These are phyloP conservation scores for Iselma pallidipennis DNA, from an alignment of 2,888 invertebrate species.

Conservation along the genomic window DNA sequence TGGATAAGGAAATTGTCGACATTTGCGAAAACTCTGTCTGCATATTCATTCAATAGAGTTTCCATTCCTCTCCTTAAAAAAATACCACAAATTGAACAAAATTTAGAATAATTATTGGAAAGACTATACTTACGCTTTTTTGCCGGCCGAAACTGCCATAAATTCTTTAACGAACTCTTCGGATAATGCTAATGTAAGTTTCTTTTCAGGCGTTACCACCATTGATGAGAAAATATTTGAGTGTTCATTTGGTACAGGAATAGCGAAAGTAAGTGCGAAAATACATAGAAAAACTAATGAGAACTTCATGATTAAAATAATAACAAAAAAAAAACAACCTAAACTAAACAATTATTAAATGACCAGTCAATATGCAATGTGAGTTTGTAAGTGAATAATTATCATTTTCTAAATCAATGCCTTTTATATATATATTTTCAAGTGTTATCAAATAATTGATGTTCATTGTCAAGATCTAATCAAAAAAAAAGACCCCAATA, in stretches of 20 bases:
- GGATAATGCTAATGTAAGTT: neutral
- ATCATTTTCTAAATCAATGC: no score
- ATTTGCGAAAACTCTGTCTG: conserved; percentile 56
- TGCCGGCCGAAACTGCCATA: neutral
- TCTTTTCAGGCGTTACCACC: neutral
- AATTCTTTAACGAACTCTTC: neutral
- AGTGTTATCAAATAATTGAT: neutral
- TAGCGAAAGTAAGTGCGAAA: neutral
- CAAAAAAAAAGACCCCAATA: no score
- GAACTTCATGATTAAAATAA: neutral
- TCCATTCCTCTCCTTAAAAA: neutral
- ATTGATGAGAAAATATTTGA: no score
- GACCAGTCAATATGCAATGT: no score
- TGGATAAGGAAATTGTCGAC: conserved; percentile 53
- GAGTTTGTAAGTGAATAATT: no score
- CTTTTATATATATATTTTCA: neutral
- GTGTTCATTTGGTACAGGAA: neutral
- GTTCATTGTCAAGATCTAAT: no score
- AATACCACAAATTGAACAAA: neutral
- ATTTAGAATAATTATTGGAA: neutral
- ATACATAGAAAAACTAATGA: neutral
- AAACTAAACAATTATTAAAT: neutral
- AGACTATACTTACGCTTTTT: neutral
- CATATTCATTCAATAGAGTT: conserved; percentile 29
- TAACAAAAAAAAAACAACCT: no score